Evolutionary conservation across 2,797 vertebrate species (phyloP).

Genomic region (Lophotriccus pileatus): DNA sequence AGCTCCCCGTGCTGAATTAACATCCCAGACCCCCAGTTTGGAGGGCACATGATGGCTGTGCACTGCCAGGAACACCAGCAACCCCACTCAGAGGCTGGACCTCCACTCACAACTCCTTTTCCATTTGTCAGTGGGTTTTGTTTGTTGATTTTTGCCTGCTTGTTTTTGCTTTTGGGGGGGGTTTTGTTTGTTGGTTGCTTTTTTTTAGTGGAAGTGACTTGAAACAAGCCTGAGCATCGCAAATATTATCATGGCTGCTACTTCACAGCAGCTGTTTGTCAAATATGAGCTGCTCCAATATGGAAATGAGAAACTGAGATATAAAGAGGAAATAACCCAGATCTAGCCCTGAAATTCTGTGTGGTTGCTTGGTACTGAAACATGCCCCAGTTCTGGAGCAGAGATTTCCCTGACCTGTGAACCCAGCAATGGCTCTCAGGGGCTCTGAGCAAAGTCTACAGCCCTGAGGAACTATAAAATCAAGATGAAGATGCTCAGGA

Average conservation of each 20-base stretch:
- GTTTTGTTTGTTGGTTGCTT: background rate
- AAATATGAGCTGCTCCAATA: background rate
- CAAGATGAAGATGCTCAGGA: background rate
- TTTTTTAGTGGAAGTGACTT: background rate
- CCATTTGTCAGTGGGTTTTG: background rate
- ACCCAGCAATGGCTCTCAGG: background rate
- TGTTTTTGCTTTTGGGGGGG: background rate
- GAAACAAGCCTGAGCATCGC: background rate
- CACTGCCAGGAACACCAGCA: accelerated
- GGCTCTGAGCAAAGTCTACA: background rate
- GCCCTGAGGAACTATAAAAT: background rate
- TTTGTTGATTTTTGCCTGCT: background rate
- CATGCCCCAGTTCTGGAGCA: accelerated
- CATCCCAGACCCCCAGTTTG: background rate
- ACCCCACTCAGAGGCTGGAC: accelerated
- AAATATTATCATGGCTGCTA: background rate
- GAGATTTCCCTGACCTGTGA: background rate
- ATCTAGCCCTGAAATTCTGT: background rate
- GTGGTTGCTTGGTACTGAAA: background rate
- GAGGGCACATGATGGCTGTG: accelerated
- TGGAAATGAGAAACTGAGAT: background rate
- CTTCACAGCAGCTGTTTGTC: background rate
- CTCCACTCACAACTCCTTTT: background rate
- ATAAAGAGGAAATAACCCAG: background rate
- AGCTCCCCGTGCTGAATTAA: background rate